Evolutionary conservation across 2,888 invertebrate species (phyloP), one percentile per base, ranked within the genome.

Genomic region (Phorcus lineatus): DNA sequence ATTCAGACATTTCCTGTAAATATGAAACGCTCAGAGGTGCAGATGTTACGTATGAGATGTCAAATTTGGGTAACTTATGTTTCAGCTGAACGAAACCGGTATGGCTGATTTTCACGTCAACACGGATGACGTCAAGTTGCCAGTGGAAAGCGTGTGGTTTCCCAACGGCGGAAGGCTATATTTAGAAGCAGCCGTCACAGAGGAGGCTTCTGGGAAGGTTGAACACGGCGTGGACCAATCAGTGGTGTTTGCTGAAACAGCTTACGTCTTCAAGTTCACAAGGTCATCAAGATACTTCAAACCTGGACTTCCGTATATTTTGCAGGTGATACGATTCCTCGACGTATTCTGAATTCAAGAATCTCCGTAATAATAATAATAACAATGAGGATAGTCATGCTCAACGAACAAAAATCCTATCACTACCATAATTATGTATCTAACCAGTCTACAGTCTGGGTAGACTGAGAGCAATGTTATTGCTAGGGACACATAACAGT

Each of bases 91-190:
- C n/a, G 79, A 77, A 2, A 83, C 83, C 17, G 87, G 87, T 11
- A 47, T 55, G 17, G 79, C 84, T 3, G 55, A 67, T 2, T 83
- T 82, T 70, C 77, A 81, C 0, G 82, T 83, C 1, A 81, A 81
- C 36, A 78, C 83, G 0, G 80, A 83, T 7, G 86, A 86, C 19
- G 81, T 87, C 2, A 75, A 77, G 22, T 78, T 84, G 2, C 81
- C 84, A 4, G 81, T 86, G 1, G 81, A 85, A 31, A 78, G 75
- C 22, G 83, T 83, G 19, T 87, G 86, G 86, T 89, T 88, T 62
- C 89, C 89, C 0, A 84, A 86, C 70, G 88, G 88, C 1, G 86
- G 85, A 9, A 82, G 82, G 19, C 80, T 89, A 11, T 84, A 86
- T 74, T 66, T 89, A 57, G 80, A 86, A 62, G 88, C 87, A 0